Base-by-base conservation (phyloP, 2,888 invertebrate genomes). In the Hedya salicella region DNA sequence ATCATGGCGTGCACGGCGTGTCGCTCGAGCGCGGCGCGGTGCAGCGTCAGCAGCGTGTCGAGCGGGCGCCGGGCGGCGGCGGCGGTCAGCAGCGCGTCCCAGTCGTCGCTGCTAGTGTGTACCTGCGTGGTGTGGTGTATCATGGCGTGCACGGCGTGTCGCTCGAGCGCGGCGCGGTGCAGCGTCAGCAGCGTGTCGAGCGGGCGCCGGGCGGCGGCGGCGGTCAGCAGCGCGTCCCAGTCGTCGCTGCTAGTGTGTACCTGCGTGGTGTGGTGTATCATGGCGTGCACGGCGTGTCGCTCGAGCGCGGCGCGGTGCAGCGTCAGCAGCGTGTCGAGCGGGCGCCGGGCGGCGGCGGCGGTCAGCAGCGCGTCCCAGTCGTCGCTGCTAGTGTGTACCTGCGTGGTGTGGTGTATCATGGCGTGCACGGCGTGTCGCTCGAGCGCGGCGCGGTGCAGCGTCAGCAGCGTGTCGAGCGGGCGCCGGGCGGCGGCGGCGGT, bases 331-430 rank as follows among this genome's bases (percentile, higher is more conserved):
- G 96, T 95, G 85, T 98, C 98, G 48, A 99, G 93, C 69, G 97
- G 96, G 71, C 94, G 94, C 0, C 97, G 96, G 73, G 95, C 94
- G 62, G 95, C 93, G 13, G 98, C 95, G 57, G 95, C 95, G 68
- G 94, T 93, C 68, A 96, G 94, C 80, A 99, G 95, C 76, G 95
- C 95, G 69, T 96, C 96, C 98, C 98, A 99, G n/a, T n/a, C n/a
- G n/a, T n/a, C n/a, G n/a, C n/a, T n/a, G n/a, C n/a, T n/a, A n/a
- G n/a, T n/a, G 25, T 32, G 11, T 78, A 94, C 93, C 82, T 94
- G 94, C 52, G 95, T 95, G 73, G 93, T 93, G 77, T 94, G 93
- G 78, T 98, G 97, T 72, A 98, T 94, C 75, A 98, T 94, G 62
- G 97, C 97, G 72, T 98, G 96, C 66, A 95, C 94, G 80, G 96